Base-by-base conservation (phyloP, 2,888 invertebrate genomes). In the Thera britannica region DNA sequence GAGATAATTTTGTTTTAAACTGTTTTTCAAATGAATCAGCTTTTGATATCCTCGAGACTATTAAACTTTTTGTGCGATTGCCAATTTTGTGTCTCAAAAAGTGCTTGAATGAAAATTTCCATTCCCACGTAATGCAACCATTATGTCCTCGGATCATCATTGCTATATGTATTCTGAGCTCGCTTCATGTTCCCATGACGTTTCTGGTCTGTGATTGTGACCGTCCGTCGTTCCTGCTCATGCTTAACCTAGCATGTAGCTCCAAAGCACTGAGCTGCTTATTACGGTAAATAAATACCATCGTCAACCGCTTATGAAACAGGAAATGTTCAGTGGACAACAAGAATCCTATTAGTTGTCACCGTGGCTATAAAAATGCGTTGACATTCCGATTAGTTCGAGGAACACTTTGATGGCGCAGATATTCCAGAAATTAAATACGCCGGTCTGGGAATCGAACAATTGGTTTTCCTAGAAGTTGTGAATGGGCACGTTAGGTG, bases 121-220 rank as follows among this genome's bases (percentile, higher is more conserved):
- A 66, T 70, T 70, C 70, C 60, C 70, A 70, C 70, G 70, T 56
- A 61, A 52, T 52, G 66, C 57, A 66, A 68, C 63, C 60, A 60
- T 66, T 61, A 58, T 63, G 57, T 63, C 68, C 68, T 57, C 59
- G 68, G 66, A 56, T 68, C 63, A 83, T 84, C 77, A 79, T 84
- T 81, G 81, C 78, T 77, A 82, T 84, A 77, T 83, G 77, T 85
- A 85, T 84, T 83, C 83, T 85, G 79, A 79, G 81, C 79, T 74
- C 69, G 77, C 72, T 79, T 77, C 81, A 82, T 77, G 76, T 91
- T 92, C 92, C 92, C 92, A 91, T 91, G 90, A 90, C 90, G 88
- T 79, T 83, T 83, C 85, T 89, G 84, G 83, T 89, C 85, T 90
- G 90, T 87, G 83, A 86, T 83, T 78, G 76, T 80, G 51, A 68